These are phyloP conservation scores for Agriopis aurantiaria DNA, from an alignment of 2,888 invertebrate genomes.

Conservation along the genomic window DNA sequence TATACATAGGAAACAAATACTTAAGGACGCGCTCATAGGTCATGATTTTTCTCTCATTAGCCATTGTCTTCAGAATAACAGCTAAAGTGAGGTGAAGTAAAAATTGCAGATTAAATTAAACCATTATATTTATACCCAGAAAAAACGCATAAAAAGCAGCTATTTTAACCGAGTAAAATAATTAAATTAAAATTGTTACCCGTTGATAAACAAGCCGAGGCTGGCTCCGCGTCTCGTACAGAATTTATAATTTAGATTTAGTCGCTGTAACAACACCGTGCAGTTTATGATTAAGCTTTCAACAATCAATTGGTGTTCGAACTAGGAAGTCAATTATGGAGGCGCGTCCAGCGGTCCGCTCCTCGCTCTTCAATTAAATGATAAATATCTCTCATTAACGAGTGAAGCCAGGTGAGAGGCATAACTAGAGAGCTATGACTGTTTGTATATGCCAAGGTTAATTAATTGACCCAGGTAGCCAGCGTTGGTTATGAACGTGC, in stretches of 20 bases:
- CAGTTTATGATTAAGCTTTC: constrained; percentile 32
- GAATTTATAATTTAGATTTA: constrained; percentile 27
- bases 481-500: neutral
- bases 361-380: constrained; percentile 44
- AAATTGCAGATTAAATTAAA: too few species aligned
- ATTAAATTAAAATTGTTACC: neutral
- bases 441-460: constrained; percentile 33
- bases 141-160: too few species aligned
- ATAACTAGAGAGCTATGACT: neutral
- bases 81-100: too few species aligned
- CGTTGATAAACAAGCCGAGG: neutral
- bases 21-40: too few species aligned
- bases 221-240: neutral
- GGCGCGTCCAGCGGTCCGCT: constrained; percentile 32
- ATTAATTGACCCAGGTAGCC: constrained; percentile 35
- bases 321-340: constrained; percentile 39
- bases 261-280: constrained; percentile 18
- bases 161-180: neutral
- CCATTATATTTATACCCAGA: too few species aligned
- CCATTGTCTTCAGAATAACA: too few species aligned
- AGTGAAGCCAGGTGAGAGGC: constrained; percentile 17
- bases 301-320: constrained; percentile 37
- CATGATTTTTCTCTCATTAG: too few species aligned
- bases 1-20: too few species aligned
- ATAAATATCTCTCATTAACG: constrained; percentile 37